These are phyloP conservation scores for Struthio camelus DNA, from an alignment of 2,113 vertebrate species.

Conservation along the genomic window DNA sequence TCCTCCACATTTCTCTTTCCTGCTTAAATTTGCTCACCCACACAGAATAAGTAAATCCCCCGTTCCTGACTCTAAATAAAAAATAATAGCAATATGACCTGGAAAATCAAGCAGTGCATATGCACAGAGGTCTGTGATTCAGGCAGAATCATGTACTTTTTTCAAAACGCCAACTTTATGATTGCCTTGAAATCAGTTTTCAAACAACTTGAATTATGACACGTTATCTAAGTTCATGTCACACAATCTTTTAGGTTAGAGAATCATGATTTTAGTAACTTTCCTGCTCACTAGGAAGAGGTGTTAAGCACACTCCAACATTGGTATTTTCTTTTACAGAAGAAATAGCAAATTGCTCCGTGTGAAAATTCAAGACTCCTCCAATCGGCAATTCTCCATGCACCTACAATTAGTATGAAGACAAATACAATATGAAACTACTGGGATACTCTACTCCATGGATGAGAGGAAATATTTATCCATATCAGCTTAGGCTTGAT, in stretches of 20 bases:
- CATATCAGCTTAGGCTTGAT: too few relatives aligned
- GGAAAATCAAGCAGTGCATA: too few relatives aligned
- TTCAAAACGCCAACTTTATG: not conserved
- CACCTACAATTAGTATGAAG: not conserved
- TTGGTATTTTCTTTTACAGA: not conserved
- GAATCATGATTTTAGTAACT: not conserved
- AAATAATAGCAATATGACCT: rapidly evolving
- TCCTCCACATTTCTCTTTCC: too few relatives aligned
- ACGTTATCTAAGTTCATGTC: not conserved
- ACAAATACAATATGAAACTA: not conserved
- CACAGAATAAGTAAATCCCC: not conserved
- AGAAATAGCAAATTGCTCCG: not conserved
- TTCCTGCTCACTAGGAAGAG: not conserved
- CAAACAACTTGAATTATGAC: not conserved
- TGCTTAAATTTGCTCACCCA: rapidly evolving
- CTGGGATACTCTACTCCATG: too few relatives aligned
- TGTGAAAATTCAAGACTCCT: not conserved
- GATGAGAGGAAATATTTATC: too few relatives aligned
- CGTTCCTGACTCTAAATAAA: too few relatives aligned
- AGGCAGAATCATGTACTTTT: not conserved
- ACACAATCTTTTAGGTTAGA: too few relatives aligned
- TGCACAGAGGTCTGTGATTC: not conserved
- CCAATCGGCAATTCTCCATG: not conserved
- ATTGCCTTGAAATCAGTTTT: not conserved
- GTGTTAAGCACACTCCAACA: not conserved